phyloP scores from a whole-genome alignment of 1,140 invertebrate genomes.

The Mactra quadrangularis region DNA sequence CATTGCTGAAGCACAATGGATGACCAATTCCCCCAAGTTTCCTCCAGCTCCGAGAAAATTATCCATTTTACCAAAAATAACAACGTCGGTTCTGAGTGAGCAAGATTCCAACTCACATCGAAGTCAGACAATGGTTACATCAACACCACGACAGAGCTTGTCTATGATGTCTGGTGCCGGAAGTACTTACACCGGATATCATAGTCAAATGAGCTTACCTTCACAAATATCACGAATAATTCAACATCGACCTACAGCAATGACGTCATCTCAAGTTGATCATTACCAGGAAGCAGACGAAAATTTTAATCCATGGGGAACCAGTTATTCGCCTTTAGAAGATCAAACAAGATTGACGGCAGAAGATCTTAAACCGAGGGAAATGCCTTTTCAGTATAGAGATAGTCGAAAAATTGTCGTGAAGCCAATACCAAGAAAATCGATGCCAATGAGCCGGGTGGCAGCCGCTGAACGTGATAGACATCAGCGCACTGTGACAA shows the following conservation, averaged over 20 bases:
- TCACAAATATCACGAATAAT: conserved; percentile 50
- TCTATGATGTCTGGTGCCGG: conserved; percentile 53
- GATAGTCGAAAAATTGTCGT: conserved; percentile 40
- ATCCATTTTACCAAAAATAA: conserved; percentile 41
- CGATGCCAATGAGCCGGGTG: conserved; percentile 57
- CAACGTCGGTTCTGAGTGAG: conserved; percentile 60
- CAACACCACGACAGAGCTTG: conserved; percentile 56
- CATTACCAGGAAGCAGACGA: background rate
- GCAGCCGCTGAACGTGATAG: conserved; percentile 37
- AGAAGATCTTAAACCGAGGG: conserved; percentile 48
- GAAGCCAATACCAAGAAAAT: conserved; percentile 48
- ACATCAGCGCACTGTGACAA: conserved; percentile 56
- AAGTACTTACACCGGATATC: conserved; percentile 36
- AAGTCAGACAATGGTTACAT: conserved; percentile 38
- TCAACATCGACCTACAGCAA: conserved; percentile 26
- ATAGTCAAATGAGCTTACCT: conserved; percentile 42
- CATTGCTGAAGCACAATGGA: conserved; percentile 60
- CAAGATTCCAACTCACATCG: conserved; percentile 13
- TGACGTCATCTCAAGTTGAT: conserved; percentile 30
- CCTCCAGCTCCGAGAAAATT: conserved; percentile 41
- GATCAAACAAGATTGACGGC: conserved; percentile 46
- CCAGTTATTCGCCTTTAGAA: conserved; percentile 41
- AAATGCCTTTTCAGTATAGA: conserved; percentile 53
- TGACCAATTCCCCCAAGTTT: conserved; percentile 46
- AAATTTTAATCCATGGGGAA: conserved; percentile 60